Conservation (phyloP, 2,113 vertebrate genomes). For the Chamaea fasciata region DNA sequence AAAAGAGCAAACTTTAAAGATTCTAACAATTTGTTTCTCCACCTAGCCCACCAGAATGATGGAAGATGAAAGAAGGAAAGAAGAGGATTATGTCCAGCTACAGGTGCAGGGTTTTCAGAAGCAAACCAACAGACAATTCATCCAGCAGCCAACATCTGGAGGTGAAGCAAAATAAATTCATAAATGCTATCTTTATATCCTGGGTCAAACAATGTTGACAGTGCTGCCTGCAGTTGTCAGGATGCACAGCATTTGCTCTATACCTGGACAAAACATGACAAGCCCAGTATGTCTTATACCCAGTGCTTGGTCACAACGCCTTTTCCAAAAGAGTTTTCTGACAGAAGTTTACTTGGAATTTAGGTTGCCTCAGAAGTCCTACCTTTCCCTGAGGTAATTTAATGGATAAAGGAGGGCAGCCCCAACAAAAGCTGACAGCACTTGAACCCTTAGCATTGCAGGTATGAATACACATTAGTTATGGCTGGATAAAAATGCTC, state of each 20-base stretch:
- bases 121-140: neutral
- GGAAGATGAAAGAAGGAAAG: constrained; percentile 6
- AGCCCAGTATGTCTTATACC: neutral
- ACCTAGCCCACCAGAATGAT: neutral
- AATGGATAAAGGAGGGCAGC: constrained; percentile 13
- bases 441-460: neutral
- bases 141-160: neutral
- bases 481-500: neutral
- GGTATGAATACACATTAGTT: neutral
- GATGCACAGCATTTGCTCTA: neutral
- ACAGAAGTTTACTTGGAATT: neutral
- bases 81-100: neutral
- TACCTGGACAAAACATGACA: neutral
- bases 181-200: neutral
- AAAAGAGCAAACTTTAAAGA: constrained; percentile 11
- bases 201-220: neutral
- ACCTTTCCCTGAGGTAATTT: neutral
- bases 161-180: neutral
- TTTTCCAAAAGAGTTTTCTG: neutral
- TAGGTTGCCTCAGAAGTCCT: neutral
- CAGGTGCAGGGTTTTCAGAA: neutral
- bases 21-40: constrained; percentile 19
- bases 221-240: neutral
- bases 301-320: neutral
- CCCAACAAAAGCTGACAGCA: neutral